Evolutionary conservation across 2,797 vertebrate genomes (phyloP), one percentile per base, ranked within the genome.

Genomic region (Gymnopithys bicolor): DNA sequence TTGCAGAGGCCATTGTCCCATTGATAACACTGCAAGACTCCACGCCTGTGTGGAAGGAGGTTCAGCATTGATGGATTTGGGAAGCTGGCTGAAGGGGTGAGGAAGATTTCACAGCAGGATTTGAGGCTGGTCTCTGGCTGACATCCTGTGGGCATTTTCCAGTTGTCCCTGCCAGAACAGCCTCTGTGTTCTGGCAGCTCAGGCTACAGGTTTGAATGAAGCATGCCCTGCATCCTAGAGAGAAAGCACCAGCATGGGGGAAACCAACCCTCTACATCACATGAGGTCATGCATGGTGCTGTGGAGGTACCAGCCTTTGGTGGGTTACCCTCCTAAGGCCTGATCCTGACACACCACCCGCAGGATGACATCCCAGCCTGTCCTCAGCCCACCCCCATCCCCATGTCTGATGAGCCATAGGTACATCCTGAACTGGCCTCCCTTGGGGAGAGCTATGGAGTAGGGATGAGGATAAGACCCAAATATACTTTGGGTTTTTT

Each of bases 1-100:
- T 12, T 59, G 24, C 3, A 3, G 7, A 30, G 53, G 22, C n/a
- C 11, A 32, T 55, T 63, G 18, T 51, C 8, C 35, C 1, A 0
- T 11, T 79, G 45, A 30, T 5, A 4, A 11, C 14, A 11, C 19
- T 37, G 24, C 21, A 59, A 30, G 45, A 53, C 22, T 30, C 39
- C 19, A 32, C 11, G 19, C 30, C 48, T 35, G 6, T 2, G 0
- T 51, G 39, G 69, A 69, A 56, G 33, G 64, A 66, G 11, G 6
- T 41, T 62, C 35, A 39, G 53, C 11, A 19, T 11, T 63, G 39
- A 7, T 51, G 41, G 35, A 7, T 4, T 6, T 62, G 21, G 27
- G 9, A 46, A 80, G 7, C 37, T 30, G 33, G 14, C 19, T 41
- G 7, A 23, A 84, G 24, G 2, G 8, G 8, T 35, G 23, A 60